Percentiles rank a stretch among this genome's conserved stretches.
Conservation (phyloP, 2,797 vertebrate genomes). For the Distichodus sexfasciatus region DNA sequence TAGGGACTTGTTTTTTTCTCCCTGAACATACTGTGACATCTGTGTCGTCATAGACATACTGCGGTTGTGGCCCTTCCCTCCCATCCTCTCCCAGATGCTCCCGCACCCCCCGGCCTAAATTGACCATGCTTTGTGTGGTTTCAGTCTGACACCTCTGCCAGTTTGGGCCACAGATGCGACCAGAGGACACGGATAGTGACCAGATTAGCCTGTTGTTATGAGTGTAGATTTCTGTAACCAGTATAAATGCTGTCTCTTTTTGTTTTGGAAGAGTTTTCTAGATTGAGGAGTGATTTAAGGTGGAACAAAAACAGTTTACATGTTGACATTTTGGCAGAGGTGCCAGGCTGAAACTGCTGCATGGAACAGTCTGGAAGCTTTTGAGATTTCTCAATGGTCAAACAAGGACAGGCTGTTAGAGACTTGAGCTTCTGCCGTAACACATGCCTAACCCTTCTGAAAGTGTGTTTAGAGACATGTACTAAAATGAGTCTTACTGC, state of each 20-base stretch:
- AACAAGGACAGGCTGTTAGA: slow-evolving; percentile 62
- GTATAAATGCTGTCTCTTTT: not conserved
- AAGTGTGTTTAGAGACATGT: slow-evolving; percentile 77
- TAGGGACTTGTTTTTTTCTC: slow-evolving; percentile 26
- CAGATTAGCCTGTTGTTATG: not conserved
- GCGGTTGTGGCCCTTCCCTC: too few species aligned
- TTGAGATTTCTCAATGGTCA: slow-evolving; percentile 9
- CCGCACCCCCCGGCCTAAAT: slow-evolving; percentile 84
- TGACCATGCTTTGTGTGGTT: slow-evolving; percentile 49
- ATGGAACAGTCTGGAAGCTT: slow-evolving; percentile 14
- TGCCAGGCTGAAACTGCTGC: slow-evolving; percentile 6
- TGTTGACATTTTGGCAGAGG: not conserved
- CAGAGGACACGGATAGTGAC: not conserved
- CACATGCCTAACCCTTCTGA: slow-evolving; percentile 82
- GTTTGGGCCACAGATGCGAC: not conserved
- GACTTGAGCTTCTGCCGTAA: slow-evolving; percentile 80
- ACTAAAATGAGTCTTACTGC: slow-evolving; percentile 43
- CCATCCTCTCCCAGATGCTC: slow-evolving; percentile 83
- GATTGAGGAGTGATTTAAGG: too few species aligned
- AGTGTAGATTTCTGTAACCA: not conserved
- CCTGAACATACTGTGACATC: slow-evolving; percentile 9
- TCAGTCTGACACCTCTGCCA: not conserved
- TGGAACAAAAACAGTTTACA: not conserved
- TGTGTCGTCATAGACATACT: slow-evolving; percentile 22
- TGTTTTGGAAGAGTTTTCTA: not conserved